Conservation (phyloP, 2,797 vertebrate genomes). For the Pagetopsis macropterus region DNA sequence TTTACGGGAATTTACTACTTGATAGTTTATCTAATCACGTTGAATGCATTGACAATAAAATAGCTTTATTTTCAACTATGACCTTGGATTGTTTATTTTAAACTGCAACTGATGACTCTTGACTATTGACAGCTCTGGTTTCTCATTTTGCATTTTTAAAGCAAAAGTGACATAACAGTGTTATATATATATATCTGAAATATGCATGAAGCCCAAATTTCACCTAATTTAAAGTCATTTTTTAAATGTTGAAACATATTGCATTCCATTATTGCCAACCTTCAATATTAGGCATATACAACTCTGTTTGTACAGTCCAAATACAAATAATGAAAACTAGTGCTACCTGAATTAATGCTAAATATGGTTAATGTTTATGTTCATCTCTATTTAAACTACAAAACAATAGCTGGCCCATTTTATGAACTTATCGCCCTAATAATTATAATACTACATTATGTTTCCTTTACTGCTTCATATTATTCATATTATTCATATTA, state of each 20-base stretch:
- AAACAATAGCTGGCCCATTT: not conserved
- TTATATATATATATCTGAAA: not conserved
- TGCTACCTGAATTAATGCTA: not conserved
- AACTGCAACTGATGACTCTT: not conserved
- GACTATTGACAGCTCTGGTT: not conserved
- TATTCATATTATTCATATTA: not conserved
- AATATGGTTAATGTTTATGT: not conserved
- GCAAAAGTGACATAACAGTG: not conserved
- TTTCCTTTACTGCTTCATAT: not conserved
- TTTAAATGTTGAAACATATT: not conserved
- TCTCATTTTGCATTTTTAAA: constrained; percentile 1
- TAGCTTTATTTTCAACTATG: constrained; percentile 98
- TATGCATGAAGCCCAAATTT: not conserved
- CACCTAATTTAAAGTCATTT: not conserved
- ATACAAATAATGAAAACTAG: not conserved
- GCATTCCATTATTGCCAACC: not conserved
- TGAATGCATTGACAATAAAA: constrained; percentile 99
- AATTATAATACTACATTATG: not conserved
- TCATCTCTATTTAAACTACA: not conserved
- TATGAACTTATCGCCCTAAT: not conserved
- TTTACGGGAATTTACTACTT: constrained; percentile 95
- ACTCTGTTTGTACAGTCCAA: not conserved
- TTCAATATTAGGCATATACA: not conserved
- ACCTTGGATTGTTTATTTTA: constrained; percentile 32
- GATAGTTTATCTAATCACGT: constrained; percentile 98